Conservation (phyloP, 1,140 invertebrate genomes). For the Pteromalus puparum region DNA sequence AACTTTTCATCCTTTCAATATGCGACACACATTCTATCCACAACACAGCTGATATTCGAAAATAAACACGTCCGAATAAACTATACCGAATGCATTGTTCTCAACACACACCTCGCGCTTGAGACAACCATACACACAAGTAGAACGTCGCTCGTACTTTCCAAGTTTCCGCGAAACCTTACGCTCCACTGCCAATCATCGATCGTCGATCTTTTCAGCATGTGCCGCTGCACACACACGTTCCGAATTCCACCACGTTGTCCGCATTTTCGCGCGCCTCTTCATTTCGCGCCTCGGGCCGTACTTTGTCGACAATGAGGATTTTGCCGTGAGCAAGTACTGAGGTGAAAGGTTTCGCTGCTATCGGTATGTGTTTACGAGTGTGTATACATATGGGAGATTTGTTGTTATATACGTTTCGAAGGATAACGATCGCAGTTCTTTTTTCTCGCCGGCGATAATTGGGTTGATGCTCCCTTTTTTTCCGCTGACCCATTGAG, state of each 20-base stretch:
- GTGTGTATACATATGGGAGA: background rate
- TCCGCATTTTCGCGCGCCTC: conserved; percentile 11
- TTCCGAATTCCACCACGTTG: conserved; percentile 14
- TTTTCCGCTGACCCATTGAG: background rate
- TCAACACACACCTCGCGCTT: background rate
- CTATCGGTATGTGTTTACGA: background rate
- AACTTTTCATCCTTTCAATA: background rate
- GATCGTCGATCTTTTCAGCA: conserved; percentile 26
- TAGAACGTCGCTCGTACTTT: conserved; percentile 19
- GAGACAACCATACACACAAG: background rate
- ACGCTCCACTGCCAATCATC: background rate
- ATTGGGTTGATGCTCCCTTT: background rate
- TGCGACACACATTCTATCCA: no score
- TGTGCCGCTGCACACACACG: background rate
- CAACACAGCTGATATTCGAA: no score
- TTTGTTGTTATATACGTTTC: background rate
- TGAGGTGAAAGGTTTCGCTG: conserved; percentile 4
- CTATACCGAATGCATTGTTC: no score
- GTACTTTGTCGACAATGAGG: background rate
- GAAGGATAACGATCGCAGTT: background rate
- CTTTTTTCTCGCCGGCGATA: background rate
- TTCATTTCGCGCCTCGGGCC: background rate
- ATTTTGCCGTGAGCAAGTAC: background rate
- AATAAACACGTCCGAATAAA: no score
- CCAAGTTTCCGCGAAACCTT: conserved; percentile 19